Evolutionary conservation across 2,113 vertebrate species (phyloP), one percentile per base, ranked within the genome.

Genomic region (Myotis yumanensis): DNA sequence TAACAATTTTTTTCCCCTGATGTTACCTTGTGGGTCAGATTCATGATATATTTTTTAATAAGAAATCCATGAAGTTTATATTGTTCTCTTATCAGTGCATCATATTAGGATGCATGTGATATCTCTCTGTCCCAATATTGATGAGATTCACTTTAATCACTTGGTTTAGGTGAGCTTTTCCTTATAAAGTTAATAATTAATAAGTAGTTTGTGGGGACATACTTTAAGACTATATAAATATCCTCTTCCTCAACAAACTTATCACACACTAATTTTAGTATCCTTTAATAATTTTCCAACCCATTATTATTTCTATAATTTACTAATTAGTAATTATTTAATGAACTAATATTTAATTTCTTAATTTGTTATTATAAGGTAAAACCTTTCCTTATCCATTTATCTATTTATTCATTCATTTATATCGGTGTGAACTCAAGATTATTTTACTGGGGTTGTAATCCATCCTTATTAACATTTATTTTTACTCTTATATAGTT

Each of bases 381-480:
- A 71, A 43, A 88, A 69, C 10, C n/a, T 75, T 57, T 22, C 25
- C 14, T 35, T 76, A 75, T 76, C 77, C 59, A 59, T 28, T 86
- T 91, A 66, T 54, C 64, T 75, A 57, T 30, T 82, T 59, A 76
- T 75, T 83, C 59, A 76, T 12, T 75, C 28, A 52, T 66, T 81
- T 69, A 54, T 37, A 89, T 71, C 40, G 35, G 48, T 76, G 35
- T 40, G 62, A 18, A 77, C 30, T 71, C 10, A 62, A 69, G 82
- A 83, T 76, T 76, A 87, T 81, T 68, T 82, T 81, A 86, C 62
- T 94, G 7, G 73, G 32, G 37, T 73, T 68, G 48, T 48, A 86
- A 86, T 75, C 28, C 54, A 90, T 23, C 40, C 18, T 22, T 68
- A 28, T 43, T 37, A 25, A 82, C 73, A 79, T 52, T 89, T 77